A percentile compares a stretch with the other conserved stretches of the same genome.
Conservation (phyloP, 2,888 invertebrate species). For the Phalangium opilio region DNA sequence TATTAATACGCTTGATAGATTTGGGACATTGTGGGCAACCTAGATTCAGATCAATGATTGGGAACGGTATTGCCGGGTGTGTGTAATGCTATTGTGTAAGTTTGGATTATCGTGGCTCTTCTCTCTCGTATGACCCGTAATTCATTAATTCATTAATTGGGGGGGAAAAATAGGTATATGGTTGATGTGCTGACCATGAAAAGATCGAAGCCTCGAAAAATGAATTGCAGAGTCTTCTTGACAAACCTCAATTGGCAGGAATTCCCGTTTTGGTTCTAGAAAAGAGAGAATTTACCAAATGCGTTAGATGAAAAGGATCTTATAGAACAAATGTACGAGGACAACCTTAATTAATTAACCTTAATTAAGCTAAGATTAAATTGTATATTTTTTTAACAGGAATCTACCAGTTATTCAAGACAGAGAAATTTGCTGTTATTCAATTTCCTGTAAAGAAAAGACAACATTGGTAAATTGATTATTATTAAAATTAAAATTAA, state of each 20-base stretch:
- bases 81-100: slow-evolving; percentile 97
- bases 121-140: not conserved
- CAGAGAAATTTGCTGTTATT: slow-evolving; percentile 99
- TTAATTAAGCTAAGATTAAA: not conserved
- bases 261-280: slow-evolving; percentile 97
- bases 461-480: slow-evolving; percentile 61
- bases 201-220: slow-evolving; percentile 99
- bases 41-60: slow-evolving; percentile 98
- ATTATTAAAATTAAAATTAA: not conserved
- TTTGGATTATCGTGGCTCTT: no score
- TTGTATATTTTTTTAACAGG: slow-evolving; percentile 55
- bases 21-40: slow-evolving; percentile 99
- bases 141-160: no score
- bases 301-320: slow-evolving; percentile 96
- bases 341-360: no score
- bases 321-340: slow-evolving; percentile 91
- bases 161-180: slow-evolving; percentile 82
- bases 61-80: slow-evolving; percentile 97
- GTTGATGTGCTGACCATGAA: slow-evolving; percentile 96
- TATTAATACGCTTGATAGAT: slow-evolving; percentile 35
- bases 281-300: slow-evolving; percentile 92
- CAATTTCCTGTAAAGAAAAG: slow-evolving; percentile 99
- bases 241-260: slow-evolving; percentile 80
- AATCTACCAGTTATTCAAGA: slow-evolving; percentile 96
- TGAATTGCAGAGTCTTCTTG: slow-evolving; percentile 89